phyloP scores from a whole-genome alignment of 2,113 vertebrate genomes.

The Clupea harengus region DNA sequence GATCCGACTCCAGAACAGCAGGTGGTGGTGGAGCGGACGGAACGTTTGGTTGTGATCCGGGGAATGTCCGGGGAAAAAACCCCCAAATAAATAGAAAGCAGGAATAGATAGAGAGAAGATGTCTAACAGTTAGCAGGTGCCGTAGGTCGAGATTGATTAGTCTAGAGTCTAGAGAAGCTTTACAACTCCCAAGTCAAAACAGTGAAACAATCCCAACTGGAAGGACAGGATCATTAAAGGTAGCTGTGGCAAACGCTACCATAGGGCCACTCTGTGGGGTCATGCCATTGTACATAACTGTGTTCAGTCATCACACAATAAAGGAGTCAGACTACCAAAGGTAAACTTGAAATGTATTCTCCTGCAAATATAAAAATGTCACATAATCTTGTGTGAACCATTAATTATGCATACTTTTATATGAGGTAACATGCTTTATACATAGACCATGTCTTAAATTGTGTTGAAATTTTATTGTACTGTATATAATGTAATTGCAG shows the following conservation, averaged over 20 bases:
- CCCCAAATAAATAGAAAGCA: constrained; percentile 42
- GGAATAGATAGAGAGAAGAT: constrained; percentile 40
- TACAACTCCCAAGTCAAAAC: background rate
- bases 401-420: background rate
- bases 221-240: background rate
- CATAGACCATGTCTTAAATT: background rate
- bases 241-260: background rate
- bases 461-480: background rate
- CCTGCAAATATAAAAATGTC: background rate
- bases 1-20: constrained; percentile 48
- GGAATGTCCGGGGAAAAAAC: constrained; percentile 36
- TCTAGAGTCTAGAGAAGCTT: background rate
- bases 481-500: background rate
- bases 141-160: constrained; percentile 33
- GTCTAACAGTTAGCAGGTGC: constrained; percentile 44
- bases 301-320: background rate
- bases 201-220: background rate
- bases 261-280: background rate
- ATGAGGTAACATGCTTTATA: background rate
- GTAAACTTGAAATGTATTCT: background rate
- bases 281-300: background rate
- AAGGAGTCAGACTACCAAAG: background rate
- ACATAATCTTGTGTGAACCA: background rate
- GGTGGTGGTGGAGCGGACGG: constrained; percentile 41
- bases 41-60: constrained; percentile 44